Evolutionary conservation across 2,797 vertebrate species (phyloP), one percentile per base, ranked within the genome.

Genomic region (Chelmon rostratus): DNA sequence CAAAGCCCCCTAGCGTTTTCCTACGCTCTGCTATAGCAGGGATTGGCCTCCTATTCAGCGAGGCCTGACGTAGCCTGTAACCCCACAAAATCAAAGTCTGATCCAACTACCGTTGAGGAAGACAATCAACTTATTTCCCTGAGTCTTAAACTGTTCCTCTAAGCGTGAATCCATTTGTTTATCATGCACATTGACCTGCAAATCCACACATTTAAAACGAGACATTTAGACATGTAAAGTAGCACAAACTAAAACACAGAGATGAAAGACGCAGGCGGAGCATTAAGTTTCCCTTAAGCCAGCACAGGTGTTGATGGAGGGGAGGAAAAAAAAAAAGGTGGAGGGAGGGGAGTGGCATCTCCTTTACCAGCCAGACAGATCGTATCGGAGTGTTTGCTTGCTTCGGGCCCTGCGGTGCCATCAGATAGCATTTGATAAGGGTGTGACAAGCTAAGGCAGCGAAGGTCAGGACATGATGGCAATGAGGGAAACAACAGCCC

Each of bases 401-500:
- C 87, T 88, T 68, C 0, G 0, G 78, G 79, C 67, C 57, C 73
- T 37, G 57, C 10, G 6, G 68, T 78, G 82, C 78, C 84, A 86
- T 89, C 88, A 91, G 89, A 88, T 85, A 80, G 78, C 62, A 65
- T 79, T 82, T 83, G 87, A 92, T 87, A 86, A 76, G 86, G 78
- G 35, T 61, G 72, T 74, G 86, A 92, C 86, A 86, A 78, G 84
- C 79, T 33, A 68, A 85, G 86, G 84, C 81, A 81, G 78, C 64
- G 38, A 87, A 91, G 92, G 91, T 93, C 92, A 88, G 46, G 68
- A 50, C 68, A 81, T 19, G 46, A 58, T 73, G 76, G 52, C 84
- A 78, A 54, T 2, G 42, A 83, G 81, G 87, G 69, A 81, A 87
- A 67, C 73, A 76, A 46, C 68, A 72, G 77, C 81, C 63, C 18